Percentiles rank a stretch among this genome's conserved stretches.
Conservation (phyloP, 2,113 vertebrate species). For the Tautogolabrus adspersus region DNA sequence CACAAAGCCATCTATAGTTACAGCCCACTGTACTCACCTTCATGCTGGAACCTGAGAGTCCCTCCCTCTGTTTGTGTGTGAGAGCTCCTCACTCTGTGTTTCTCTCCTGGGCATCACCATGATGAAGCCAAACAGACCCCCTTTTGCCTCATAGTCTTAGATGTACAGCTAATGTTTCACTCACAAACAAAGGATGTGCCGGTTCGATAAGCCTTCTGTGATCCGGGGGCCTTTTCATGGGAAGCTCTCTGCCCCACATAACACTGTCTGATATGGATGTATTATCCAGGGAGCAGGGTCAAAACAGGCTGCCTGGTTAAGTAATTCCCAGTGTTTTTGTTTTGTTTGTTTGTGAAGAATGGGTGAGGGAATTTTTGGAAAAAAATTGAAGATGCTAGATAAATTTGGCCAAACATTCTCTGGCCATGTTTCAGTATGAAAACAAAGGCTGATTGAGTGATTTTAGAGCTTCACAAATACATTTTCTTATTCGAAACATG, state of each 20-base stretch:
- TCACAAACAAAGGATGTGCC: slow-evolving; percentile 65
- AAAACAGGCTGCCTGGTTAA: slow-evolving; percentile 31
- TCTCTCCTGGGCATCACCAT: slow-evolving; percentile 69
- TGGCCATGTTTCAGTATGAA: slow-evolving; percentile 37
- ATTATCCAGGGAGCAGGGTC: slow-evolving; percentile 15
- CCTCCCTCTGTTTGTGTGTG: slow-evolving; percentile 50
- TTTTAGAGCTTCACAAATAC: slow-evolving; percentile 4
- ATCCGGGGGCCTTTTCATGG: slow-evolving; percentile 52
- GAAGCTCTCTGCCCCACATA: slow-evolving; percentile 58
- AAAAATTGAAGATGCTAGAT: slow-evolving; percentile 19
- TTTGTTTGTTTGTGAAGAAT: slow-evolving; percentile 28
- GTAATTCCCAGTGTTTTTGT: slow-evolving; percentile 14
- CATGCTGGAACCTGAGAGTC: slow-evolving; percentile 72
- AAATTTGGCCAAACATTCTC: slow-evolving; percentile 47
- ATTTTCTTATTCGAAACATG: not conserved
- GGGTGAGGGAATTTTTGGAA: not conserved
- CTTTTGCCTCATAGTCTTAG: slow-evolving; percentile 59
- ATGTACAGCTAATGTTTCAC: slow-evolving; percentile 75
- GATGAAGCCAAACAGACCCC: slow-evolving; percentile 53
- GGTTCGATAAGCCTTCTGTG: slow-evolving; percentile 46
- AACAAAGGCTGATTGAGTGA: slow-evolving; percentile 42
- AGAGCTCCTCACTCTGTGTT: slow-evolving; percentile 50
- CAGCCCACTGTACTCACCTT: slow-evolving; percentile 59
- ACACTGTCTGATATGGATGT: slow-evolving; percentile 14
- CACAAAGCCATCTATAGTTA: slow-evolving; percentile 74